A percentile compares a stretch with the other conserved stretches of the same genome.
phyloP scores from a whole-genome alignment of 2,113 vertebrate genomes.

The Tragelaphus strepsiceros region DNA sequence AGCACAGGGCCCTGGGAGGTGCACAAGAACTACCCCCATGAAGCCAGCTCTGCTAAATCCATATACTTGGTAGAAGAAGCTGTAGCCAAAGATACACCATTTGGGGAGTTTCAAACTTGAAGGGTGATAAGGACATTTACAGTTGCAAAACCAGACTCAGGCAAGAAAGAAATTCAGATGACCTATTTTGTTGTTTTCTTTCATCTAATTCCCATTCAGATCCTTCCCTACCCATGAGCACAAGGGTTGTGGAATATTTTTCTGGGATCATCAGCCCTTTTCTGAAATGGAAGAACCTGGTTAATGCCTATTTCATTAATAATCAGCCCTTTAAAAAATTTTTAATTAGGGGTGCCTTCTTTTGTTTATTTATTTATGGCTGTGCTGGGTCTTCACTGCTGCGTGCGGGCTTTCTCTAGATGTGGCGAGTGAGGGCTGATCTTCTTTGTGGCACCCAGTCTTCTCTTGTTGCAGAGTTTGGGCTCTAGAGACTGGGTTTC shows the following conservation, averaged over 20 bases:
- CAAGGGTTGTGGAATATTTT: not conserved
- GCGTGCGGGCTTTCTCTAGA: not conserved
- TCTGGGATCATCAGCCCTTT: not conserved
- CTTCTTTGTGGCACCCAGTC: not conserved
- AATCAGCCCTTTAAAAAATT: not conserved
- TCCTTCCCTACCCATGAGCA: not conserved
- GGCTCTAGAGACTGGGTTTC: not conserved
- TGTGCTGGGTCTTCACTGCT: not conserved
- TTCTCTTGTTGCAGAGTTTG: not conserved
- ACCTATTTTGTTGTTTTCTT: not conserved
- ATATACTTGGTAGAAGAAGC: not conserved
- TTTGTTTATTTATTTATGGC: not conserved
- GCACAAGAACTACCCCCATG: fast-evolving
- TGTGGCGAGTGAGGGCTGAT: not conserved
- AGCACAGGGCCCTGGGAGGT: not conserved
- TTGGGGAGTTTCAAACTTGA: not conserved
- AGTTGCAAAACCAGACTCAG: not conserved
- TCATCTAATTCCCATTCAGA: not conserved
- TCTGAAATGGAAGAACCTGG: not conserved
- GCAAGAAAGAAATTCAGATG: not conserved
- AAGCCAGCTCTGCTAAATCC: not conserved
- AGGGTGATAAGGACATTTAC: not conserved
- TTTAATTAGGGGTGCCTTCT: not conserved
- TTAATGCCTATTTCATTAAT: not conserved
- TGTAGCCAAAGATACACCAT: not conserved